These are phyloP conservation scores for Choreutis nemorana DNA, from an alignment of 2,888 invertebrate species.

Conservation along the genomic window DNA sequence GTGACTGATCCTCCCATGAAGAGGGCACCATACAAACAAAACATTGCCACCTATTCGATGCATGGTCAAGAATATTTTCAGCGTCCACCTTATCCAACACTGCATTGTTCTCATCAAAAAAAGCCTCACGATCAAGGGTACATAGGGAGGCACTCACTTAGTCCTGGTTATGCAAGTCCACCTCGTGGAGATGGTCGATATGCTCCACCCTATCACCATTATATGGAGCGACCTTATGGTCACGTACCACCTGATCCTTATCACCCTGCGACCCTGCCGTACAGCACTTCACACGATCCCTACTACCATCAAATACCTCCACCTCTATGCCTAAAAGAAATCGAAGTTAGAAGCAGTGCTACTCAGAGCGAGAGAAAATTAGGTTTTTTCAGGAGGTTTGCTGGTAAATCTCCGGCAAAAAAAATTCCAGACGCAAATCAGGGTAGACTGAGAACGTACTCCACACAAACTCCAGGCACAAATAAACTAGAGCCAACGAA, in stretches of 20 bases:
- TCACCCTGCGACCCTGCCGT: slow-evolving; percentile 16
- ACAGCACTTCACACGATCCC: slow-evolving; percentile 14
- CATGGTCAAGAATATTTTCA: slow-evolving; percentile 32
- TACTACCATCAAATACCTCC: slow-evolving; percentile 26
- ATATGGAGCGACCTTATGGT: background rate
- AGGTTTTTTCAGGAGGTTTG: slow-evolving; percentile 36
- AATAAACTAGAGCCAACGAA: slow-evolving; percentile 4
- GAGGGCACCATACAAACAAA: slow-evolving; percentile 29
- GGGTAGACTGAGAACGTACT: slow-evolving; percentile 16
- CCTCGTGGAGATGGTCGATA: background rate
- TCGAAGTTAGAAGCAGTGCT: slow-evolving; percentile 49
- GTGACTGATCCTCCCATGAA: slow-evolving; percentile 20
- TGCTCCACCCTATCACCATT: background rate
- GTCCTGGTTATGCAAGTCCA: slow-evolving; percentile 2
- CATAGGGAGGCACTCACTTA: slow-evolving; percentile 9
- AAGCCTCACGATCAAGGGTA: background rate
- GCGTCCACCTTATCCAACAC: no score
- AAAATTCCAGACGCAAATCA: slow-evolving; percentile 1
- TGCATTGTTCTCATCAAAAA: background rate
- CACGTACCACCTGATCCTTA: background rate
- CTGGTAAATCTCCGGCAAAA: slow-evolving; percentile 20
- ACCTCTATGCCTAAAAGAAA: slow-evolving; percentile 47
- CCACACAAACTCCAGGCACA: slow-evolving; percentile 18
- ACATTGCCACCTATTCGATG: slow-evolving; percentile 38
- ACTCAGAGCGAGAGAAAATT: slow-evolving; percentile 47